A percentile compares a stretch with the other conserved stretches of the same genome.
Conservation (phyloP, 2,888 invertebrate species). For the Heliconius ismenius region DNA sequence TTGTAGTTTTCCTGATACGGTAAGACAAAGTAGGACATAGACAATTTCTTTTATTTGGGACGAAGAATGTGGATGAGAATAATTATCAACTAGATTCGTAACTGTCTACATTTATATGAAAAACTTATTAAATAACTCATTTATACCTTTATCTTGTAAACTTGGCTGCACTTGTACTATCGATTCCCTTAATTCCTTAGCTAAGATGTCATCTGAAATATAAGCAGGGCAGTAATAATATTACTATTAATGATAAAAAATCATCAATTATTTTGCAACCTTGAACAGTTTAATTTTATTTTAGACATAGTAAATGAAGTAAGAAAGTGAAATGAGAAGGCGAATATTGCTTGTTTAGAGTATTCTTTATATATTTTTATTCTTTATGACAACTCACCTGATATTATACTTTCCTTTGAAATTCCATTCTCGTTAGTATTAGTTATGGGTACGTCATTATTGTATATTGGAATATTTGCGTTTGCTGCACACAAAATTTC, state of each 20-base stretch:
- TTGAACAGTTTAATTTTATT: not conserved
- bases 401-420: conserved; percentile 12
- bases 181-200: conserved; percentile 54
- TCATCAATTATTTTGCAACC: not conserved
- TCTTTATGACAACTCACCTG: not conserved
- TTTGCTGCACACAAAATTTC: conserved; percentile 6
- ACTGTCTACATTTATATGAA: conserved; percentile 54
- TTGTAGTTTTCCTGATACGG: too few relatives aligned
- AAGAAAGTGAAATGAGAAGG: too few relatives aligned
- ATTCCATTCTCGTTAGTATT: not conserved
- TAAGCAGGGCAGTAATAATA: not conserved
- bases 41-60: too few relatives aligned
- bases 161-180: conserved; percentile 56
- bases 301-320: too few relatives aligned
- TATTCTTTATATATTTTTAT: not conserved
- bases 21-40: too few relatives aligned
- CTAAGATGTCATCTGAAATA: conserved; percentile 53
- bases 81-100: not conserved
- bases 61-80: too few relatives aligned
- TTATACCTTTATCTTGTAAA: conserved; percentile 54
- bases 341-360: too few relatives aligned
- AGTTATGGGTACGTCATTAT: not conserved
- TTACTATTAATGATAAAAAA: not conserved
- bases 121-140: too few relatives aligned
- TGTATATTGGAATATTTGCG: conserved; percentile 12